A percentile compares a stretch with the other conserved stretches of the same genome.
phyloP scores from a whole-genome alignment of 2,113 vertebrate species.

The Phyllostomus hastatus region DNA sequence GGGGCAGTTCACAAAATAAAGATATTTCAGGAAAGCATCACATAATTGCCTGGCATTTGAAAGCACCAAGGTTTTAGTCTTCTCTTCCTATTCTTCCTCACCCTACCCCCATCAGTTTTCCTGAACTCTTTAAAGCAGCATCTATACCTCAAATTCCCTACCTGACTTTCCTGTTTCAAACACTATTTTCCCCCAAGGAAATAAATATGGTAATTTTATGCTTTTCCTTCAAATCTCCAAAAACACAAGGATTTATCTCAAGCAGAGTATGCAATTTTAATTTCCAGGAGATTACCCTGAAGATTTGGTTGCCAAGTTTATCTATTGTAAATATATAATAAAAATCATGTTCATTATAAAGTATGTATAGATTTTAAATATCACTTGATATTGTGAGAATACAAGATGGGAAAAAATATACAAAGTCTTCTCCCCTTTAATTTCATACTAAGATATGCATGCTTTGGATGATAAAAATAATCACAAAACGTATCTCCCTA shows the following conservation, averaged over 20 bases:
- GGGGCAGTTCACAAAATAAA: conserved; percentile 52
- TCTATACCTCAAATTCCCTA: conserved; percentile 13
- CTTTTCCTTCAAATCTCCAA: conserved; percentile 33
- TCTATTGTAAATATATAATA: background rate
- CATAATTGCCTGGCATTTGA: conserved; percentile 54
- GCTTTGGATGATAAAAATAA: background rate
- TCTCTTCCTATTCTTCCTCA: background rate
- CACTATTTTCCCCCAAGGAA: background rate
- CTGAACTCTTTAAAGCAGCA: background rate
- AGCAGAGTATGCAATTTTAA: conserved; percentile 6
- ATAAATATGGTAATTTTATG: conserved; percentile 34
- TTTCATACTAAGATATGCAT: background rate
- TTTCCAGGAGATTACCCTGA: background rate
- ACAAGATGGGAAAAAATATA: background rate
- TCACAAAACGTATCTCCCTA: background rate
- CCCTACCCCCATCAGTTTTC: background rate
- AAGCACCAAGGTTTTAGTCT: background rate
- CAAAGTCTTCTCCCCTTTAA: background rate
- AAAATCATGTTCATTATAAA: conserved; percentile 4
- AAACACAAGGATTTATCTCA: background rate
- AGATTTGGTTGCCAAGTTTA: conserved; percentile 6
- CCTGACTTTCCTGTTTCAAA: background rate
- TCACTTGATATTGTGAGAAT: background rate
- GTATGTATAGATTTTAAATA: background rate
- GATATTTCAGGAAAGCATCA: conserved; percentile 68